These are phyloP conservation scores for Dromius quadrimaculatus DNA, from an alignment of 2,888 invertebrate genomes.

Conservation along the genomic window DNA sequence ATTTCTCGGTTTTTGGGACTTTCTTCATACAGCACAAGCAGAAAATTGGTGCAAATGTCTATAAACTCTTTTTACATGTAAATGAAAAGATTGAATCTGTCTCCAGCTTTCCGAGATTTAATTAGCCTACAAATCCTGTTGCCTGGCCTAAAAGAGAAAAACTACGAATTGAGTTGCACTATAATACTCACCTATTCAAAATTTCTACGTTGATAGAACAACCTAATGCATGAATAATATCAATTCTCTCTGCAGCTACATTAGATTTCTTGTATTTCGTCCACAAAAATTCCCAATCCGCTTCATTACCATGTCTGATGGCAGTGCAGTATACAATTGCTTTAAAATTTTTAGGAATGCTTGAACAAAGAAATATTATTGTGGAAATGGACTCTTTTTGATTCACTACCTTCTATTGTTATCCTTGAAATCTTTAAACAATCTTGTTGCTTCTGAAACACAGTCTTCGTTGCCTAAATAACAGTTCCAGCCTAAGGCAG, in stretches of 20 bases:
- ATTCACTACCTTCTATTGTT: conserved; percentile 51
- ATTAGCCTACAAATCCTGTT: too few species aligned
- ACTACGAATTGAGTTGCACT: too few species aligned
- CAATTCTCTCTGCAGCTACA: conserved; percentile 77
- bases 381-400: too few species aligned
- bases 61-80: too few species aligned
- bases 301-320: conserved; percentile 72
- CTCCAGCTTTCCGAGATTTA: too few species aligned
- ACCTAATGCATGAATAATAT: conserved; percentile 76
- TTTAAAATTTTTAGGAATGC: conserved; percentile 75
- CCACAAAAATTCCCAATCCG: conserved; percentile 77
- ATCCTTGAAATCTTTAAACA: conserved; percentile 66
- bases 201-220: conserved; percentile 72
- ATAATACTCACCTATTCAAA: conserved; percentile 70
- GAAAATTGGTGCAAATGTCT: too few species aligned
- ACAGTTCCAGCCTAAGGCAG: conserved; percentile 75
- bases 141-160: too few species aligned
- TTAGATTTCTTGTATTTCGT: conserved; percentile 69
- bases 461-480: conserved; percentile 73
- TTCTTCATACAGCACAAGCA: too few species aligned
- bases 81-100: too few species aligned
- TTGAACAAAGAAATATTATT: too few species aligned
- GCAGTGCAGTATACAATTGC: conserved; percentile 81
- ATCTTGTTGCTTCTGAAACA: conserved; percentile 64
- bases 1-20: too few species aligned